phyloP scores from a whole-genome alignment of 1,140 invertebrate species.

The Meloidogyne exigua region DNA sequence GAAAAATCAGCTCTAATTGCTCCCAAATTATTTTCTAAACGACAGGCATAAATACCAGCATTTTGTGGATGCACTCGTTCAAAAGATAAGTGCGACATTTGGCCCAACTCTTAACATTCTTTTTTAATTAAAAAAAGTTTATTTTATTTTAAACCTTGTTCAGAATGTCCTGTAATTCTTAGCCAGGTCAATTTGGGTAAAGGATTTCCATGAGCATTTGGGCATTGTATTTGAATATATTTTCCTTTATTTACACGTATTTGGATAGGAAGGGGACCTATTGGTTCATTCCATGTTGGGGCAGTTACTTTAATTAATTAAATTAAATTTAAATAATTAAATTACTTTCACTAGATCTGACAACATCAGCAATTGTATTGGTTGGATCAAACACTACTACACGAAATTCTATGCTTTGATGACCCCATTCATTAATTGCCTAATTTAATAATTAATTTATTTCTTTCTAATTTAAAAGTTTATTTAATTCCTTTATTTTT shows the following conservation, averaged over 20 bases:
- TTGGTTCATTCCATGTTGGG: conserved; percentile 27
- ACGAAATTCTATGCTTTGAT: conserved; percentile 29
- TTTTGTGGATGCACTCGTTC: conserved; percentile 44
- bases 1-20: conserved; percentile 35
- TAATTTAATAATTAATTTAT: background rate
- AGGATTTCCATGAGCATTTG: conserved; percentile 29
- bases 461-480: background rate
- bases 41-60: conserved; percentile 66
- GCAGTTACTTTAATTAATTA: conserved; percentile 10
- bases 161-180: conserved; percentile 1
- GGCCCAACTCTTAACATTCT: conserved; percentile 28
- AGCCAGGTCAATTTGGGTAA: conserved; percentile 34
- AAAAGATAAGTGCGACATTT: conserved; percentile 19
- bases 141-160: background rate
- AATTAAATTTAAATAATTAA: background rate
- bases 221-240: conserved; percentile 25
- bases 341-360: conserved; percentile 11
- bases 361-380: background rate
- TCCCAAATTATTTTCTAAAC: conserved; percentile 65
- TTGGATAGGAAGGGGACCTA: background rate
- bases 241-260: conserved; percentile 7
- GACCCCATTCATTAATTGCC: conserved; percentile 38
- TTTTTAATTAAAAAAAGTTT: background rate
- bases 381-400: conserved; percentile 31
- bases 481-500: no score